Conservation (phyloP, 2,797 vertebrate genomes). For the Platalea minor region DNA sequence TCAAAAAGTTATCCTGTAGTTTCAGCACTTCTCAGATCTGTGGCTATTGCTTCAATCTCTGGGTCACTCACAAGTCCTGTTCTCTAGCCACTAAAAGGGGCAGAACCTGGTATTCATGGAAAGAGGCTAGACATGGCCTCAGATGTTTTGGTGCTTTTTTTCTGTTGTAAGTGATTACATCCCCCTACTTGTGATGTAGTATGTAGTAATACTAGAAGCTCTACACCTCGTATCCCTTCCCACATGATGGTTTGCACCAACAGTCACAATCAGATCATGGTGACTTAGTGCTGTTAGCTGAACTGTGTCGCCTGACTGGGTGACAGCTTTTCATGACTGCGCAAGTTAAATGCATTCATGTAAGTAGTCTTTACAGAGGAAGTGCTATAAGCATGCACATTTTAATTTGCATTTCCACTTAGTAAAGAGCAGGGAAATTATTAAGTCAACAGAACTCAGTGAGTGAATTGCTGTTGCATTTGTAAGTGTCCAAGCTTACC, state of each 20-base stretch:
- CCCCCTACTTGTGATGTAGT: too few relatives aligned
- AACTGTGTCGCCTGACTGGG: not conserved
- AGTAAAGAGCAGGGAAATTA: not conserved
- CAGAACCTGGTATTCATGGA: not conserved
- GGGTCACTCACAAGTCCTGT: not conserved
- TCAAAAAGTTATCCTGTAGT: not conserved
- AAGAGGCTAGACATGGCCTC: not conserved
- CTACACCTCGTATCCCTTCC: accelerated
- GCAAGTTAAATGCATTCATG: not conserved
- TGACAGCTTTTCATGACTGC: not conserved
- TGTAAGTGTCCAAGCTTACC: not conserved
- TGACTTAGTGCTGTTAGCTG: not conserved
- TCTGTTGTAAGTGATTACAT: not conserved
- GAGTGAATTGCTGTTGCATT: not conserved
- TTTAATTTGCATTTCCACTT: not conserved
- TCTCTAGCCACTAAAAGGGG: not conserved
- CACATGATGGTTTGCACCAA: not conserved
- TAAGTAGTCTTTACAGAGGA: not conserved
- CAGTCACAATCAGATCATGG: not conserved
- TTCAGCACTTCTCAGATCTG: not conserved
- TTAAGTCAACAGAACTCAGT: not conserved
- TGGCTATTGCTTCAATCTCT: not conserved
- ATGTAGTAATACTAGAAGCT: not conserved
- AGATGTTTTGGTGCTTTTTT: not conserved
- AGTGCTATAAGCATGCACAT: not conserved